Percentiles rank a stretch among this genome's conserved stretches.
These are phyloP conservation scores for Mythimna albipuncta DNA, from an alignment of 2,888 invertebrate genomes.

Conservation along the genomic window DNA sequence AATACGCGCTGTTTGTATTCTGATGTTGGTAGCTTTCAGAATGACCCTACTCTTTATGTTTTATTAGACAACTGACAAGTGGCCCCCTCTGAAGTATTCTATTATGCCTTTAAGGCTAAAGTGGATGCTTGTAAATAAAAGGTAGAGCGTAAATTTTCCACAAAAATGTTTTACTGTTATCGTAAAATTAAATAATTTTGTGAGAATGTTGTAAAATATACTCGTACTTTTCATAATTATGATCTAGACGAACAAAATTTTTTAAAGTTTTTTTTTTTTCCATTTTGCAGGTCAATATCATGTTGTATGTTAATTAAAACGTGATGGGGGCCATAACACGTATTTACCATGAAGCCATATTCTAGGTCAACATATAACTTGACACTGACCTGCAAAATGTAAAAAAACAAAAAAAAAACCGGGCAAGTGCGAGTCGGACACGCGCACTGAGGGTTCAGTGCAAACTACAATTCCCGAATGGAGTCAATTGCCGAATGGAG, in stretches of 20 bases:
- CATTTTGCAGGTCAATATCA: too few relatives aligned
- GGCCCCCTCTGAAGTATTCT: slow-evolving; percentile 49
- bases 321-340: too few relatives aligned
- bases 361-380: too few relatives aligned
- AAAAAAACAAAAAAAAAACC: too few relatives aligned
- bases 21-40: slow-evolving; percentile 50
- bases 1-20: slow-evolving; percentile 74
- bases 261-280: too few relatives aligned
- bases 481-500: too few relatives aligned
- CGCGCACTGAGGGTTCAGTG: too few relatives aligned
- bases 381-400: too few relatives aligned
- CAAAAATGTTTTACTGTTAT: neutral
- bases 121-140: neutral
- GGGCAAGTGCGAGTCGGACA: too few relatives aligned
- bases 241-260: neutral
- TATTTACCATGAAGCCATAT: too few relatives aligned
- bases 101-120: slow-evolving; percentile 3
- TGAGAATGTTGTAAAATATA: neutral
- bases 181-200: neutral
- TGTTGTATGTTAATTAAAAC: too few relatives aligned
- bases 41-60: slow-evolving; percentile 39
- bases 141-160: neutral
- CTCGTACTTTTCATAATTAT: neutral
- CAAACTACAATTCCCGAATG: too few relatives aligned
- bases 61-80: slow-evolving; percentile 52